Base-by-base conservation (phyloP, 92 coral and sea anemone genomes). In the Paragorgia papillata region DNA sequence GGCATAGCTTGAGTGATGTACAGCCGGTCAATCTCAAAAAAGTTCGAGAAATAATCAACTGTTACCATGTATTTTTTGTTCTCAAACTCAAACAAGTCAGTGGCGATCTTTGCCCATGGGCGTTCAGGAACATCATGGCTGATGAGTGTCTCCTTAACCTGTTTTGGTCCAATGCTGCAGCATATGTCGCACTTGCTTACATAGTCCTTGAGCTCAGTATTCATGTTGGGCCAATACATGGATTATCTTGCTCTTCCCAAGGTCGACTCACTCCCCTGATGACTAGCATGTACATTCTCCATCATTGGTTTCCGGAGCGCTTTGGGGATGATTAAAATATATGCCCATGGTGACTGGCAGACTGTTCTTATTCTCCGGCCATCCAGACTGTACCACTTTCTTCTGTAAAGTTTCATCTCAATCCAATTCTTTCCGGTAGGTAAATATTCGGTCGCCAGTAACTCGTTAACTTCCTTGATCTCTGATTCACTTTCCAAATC, bases 141-240 rank as follows among this genome's bases (percentile, higher is more conserved):
- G 17, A 73, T 20, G n/a, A 74, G 69, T 3, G 85, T 39, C 37
- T 85, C 85, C 57, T 80, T 85, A 32, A 13, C 37, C 53, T 85
- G 85, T 12, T 49, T 27, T 7, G 79, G n/a, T 0, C 41, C 26
- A 51, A 57, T 41, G 1, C 66, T 3, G 3, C 10, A 37, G 64
- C 83, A 85, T 37, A 44, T 75, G 7, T 81, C 73, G 24, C 88
- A 85, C 24, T 39, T 65, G 19, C 76, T 14, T 9, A 66, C 65
- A 62, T 41, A 51, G 20, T 80, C 63, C 1, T 75, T 80, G 0
- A 80, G 44, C 4, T 80, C 66, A 25, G 55, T 31, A 15, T 62
- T 57, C 84, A 83, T 57, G 26, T 40, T 53, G 22, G 84, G 75
- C 84, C 80, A 79, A 41, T 84, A 77, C 5, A 79, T n/a, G 1